These are phyloP conservation scores for Vandiemenella viatica DNA, from an alignment of 2,888 invertebrate species.

Conservation along the genomic window DNA sequence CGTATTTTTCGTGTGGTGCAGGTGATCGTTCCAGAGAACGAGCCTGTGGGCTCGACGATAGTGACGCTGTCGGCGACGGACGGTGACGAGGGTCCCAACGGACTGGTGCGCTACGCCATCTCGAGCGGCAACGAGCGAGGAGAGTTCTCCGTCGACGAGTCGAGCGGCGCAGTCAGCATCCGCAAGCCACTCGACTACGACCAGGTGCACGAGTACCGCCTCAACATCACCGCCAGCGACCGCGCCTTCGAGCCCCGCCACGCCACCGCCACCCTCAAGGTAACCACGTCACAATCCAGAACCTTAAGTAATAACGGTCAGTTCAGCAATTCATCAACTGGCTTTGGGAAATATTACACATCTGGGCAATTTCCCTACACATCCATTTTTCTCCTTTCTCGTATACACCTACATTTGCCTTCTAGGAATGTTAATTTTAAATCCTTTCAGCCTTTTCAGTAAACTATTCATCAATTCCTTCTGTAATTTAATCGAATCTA, in stretches of 20 bases:
- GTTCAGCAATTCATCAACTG: no score
- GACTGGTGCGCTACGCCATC: conserved; percentile 70
- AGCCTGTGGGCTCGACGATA: conserved; percentile 70
- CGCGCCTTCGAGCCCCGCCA: conserved; percentile 64
- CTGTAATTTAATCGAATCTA: no score
- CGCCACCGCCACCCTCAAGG: conserved; percentile 65
- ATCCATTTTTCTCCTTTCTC: no score
- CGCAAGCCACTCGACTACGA: conserved; percentile 75
- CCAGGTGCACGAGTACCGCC: conserved; percentile 60
- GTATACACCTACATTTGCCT: no score
- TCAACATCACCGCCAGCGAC: conserved; percentile 80
- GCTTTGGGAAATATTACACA: no score
- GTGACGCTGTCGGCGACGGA: conserved; percentile 73
- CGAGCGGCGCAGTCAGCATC: conserved; percentile 66
- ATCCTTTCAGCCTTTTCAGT: no score
- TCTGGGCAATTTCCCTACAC: no score
- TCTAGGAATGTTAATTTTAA: no score
- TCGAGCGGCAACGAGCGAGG: conserved; percentile 57
- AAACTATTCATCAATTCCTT: no score
- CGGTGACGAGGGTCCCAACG: conserved; percentile 76
- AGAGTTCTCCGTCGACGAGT: conserved; percentile 65
- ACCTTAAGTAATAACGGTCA: no score
- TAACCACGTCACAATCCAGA: no score
- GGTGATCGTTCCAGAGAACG: conserved; percentile 85
- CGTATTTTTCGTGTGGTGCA: not conserved